These are phyloP conservation scores for Girardia tigrina DNA, from an alignment of 2,888 invertebrate genomes.

Conservation along the genomic window DNA sequence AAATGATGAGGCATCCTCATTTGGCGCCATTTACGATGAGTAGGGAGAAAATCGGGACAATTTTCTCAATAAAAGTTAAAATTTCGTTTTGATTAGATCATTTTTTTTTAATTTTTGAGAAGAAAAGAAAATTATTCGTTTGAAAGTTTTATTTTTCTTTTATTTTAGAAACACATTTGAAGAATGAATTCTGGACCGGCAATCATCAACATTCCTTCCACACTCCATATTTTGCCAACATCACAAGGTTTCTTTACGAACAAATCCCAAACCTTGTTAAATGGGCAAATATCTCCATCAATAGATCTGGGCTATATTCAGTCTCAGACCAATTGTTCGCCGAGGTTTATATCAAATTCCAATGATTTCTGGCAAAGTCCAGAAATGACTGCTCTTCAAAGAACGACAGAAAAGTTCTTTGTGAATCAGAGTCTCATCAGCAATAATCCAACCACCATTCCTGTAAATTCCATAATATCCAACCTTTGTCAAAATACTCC, in stretches of 20 bases:
- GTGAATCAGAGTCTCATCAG: background rate
- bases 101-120: too few relatives aligned
- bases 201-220: background rate
- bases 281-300: background rate
- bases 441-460: background rate
- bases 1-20: slow-evolving; percentile 9
- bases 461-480: background rate
- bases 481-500: background rate
- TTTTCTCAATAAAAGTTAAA: too few relatives aligned
- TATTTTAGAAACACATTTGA: too few relatives aligned
- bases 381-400: slow-evolving; percentile 29
- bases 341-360: background rate
- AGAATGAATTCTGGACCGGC: slow-evolving; percentile 18
- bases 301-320: background rate
- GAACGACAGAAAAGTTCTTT: slow-evolving; percentile 24
- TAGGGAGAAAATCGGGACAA: too few relatives aligned
- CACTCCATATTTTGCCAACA: background rate
- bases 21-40: slow-evolving; percentile 4
- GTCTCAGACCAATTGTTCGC: background rate
- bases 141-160: too few relatives aligned
- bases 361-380: slow-evolving; percentile 31
- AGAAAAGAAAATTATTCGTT: too few relatives aligned
- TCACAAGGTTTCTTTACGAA: background rate
- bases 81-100: too few relatives aligned
- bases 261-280: background rate